phyloP scores from a whole-genome alignment of 1,140 invertebrate genomes.

The Pygmarrhopalites habei region DNA sequence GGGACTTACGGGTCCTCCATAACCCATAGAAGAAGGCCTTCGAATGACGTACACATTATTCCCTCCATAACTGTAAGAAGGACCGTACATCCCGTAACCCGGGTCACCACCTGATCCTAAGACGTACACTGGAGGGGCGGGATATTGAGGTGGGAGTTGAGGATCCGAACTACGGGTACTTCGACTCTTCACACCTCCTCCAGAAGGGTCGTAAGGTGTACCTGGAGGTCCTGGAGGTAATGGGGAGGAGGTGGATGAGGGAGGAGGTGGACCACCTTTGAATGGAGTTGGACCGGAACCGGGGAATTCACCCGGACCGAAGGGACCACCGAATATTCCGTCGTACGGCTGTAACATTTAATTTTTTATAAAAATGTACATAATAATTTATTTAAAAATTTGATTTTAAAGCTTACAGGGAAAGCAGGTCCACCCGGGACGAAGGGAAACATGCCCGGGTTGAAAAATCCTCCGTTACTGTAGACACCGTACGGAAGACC shows the following conservation, averaged over 20 bases:
- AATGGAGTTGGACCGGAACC: conserved; percentile 28
- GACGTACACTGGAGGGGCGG: not conserved
- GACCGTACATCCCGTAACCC: not conserved
- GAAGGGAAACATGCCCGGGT: conserved; percentile 38
- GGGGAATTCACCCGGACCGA: conserved; percentile 36
- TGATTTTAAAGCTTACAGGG: not conserved
- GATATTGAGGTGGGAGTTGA: not conserved
- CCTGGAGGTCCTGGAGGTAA: not conserved
- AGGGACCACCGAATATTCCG: conserved; percentile 37
- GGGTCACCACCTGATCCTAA: not conserved
- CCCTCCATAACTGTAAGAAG: not conserved
- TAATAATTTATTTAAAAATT: not conserved
- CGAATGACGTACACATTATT: not conserved
- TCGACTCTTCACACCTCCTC: not conserved
- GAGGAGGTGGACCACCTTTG: not conserved
- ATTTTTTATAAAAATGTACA: too few relatives aligned
- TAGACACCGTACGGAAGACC: conserved; percentile 37
- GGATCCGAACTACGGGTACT: not conserved
- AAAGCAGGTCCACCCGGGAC: conserved; percentile 30
- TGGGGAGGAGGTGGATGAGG: not conserved
- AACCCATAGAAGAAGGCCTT: not conserved
- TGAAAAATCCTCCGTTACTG: conserved; percentile 35
- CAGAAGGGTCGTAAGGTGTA: not conserved
- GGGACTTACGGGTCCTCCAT: not conserved
- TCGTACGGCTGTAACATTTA: too few relatives aligned